A percentile compares a stretch with the other conserved stretches of the same genome.
These are phyloP conservation scores for Triops longicaudatus DNA, from an alignment of 1,140 invertebrate species.

Conservation along the genomic window DNA sequence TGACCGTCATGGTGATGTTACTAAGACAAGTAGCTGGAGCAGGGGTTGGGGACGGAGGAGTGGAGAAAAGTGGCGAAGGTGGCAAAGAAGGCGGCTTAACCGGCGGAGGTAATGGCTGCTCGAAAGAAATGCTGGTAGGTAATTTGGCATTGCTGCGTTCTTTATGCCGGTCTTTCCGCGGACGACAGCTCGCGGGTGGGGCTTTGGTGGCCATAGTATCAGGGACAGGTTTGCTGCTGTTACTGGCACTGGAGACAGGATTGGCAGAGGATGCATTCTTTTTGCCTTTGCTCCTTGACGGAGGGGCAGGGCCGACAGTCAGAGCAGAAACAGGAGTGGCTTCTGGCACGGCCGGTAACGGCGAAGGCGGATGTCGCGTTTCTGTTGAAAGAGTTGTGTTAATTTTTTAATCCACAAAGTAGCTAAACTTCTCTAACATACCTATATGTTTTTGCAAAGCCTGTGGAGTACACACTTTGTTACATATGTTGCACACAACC, in stretches of 20 bases:
- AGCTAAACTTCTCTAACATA: slow-evolving; percentile 30
- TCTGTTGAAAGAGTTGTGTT: neutral
- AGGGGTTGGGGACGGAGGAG: slow-evolving; percentile 14
- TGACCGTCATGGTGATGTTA: slow-evolving; percentile 28
- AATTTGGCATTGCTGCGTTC: slow-evolving; percentile 7
- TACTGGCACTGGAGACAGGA: neutral
- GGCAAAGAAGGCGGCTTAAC: slow-evolving; percentile 22
- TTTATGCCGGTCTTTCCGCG: slow-evolving; percentile 1
- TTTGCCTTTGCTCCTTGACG: neutral
- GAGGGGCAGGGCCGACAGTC: neutral
- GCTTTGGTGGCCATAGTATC: slow-evolving; percentile 6
- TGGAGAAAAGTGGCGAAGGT: neutral
- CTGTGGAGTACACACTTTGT: slow-evolving; percentile 45
- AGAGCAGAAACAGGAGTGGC: neutral
- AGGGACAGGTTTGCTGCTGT: slow-evolving; percentile 4
- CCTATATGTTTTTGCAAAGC: slow-evolving; percentile 44
- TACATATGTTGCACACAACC: slow-evolving; percentile 45
- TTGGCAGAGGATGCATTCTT: slow-evolving; percentile 3
- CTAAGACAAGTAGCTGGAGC: slow-evolving; percentile 15
- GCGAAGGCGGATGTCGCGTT: slow-evolving; percentile 19
- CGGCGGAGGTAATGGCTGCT: slow-evolving; percentile 23
- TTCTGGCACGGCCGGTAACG: neutral
- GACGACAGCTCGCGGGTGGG: slow-evolving; percentile 1
- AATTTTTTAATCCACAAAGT: neutral
- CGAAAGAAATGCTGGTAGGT: slow-evolving; percentile 12